These are phyloP conservation scores for Busseola fusca DNA, from an alignment of 2,888 invertebrate species.

Conservation along the genomic window DNA sequence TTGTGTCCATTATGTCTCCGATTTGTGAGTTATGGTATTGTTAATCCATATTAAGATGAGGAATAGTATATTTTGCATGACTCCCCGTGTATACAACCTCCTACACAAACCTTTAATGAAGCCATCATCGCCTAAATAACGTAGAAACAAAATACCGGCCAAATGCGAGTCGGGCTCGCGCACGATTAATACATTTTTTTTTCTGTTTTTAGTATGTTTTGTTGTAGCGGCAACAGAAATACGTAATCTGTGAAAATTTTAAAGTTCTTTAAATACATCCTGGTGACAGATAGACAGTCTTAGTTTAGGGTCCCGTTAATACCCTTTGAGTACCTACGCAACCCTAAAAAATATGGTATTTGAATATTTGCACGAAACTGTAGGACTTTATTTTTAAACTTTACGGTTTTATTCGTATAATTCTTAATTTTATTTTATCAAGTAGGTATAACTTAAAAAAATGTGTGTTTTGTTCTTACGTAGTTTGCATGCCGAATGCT, in stretches of 20 bases:
- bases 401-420: neutral
- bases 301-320: no score
- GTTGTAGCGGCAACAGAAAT: no score
- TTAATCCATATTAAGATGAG: constrained; percentile 10
- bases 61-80: neutral
- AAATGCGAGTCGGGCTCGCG: no score
- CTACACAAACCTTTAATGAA: neutral
- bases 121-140: neutral
- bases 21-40: constrained; percentile 45
- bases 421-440: neutral
- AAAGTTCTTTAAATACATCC: no score
- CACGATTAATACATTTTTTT: no score
- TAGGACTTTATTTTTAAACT: neutral
- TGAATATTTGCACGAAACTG: neutral
- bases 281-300: no score
- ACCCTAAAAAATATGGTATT: no score
- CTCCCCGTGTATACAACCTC: no score
- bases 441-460: no score
- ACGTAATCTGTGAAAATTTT: no score
- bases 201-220: no score
- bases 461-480: neutral
- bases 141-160: neutral
- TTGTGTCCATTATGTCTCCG: constrained; percentile 33
- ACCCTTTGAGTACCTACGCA: no score
- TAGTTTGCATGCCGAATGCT: neutral